Evolutionary conservation across 2,797 vertebrate genomes (phyloP), one percentile per base, ranked within the genome.

Genomic region (Enteromius anoplus): DNA sequence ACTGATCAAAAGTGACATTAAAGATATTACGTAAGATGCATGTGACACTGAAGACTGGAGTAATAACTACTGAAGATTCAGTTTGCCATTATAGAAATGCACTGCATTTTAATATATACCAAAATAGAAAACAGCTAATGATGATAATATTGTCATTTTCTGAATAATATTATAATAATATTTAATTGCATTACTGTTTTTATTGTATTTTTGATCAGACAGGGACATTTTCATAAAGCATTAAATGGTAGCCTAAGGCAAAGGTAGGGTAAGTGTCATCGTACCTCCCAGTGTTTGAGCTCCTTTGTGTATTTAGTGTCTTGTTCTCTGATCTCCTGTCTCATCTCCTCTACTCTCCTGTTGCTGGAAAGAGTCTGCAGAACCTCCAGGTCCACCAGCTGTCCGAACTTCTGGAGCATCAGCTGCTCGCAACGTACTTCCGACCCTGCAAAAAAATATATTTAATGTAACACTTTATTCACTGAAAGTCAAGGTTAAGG

Each of bases 361-460:
- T 94, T 97, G 62, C 95, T 93, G 0, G 95, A 94, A 80, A 95
- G 87, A 0, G 91, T 97, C 90, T 96, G 96, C 84, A 99, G 91
- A 40, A 93, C 94, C 87, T 97, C 95, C 87, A 99, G 91, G 82
- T 98, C 92, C 90, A 98, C 95, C 85, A 95, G 75, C 19, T 90
- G 92, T 66, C 97, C 97, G 84, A 96, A 99, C 92, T 96, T 98
- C 89, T 86, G 91, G 91, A 96, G 90, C 96, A 98, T 97, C 82
- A 95, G 77, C 34, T 95, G 34, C 5, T 88, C 79, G 82, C 96
- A 97, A 5, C 88, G 92, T 77, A 93, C 86, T 82, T 97, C 92
- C 89, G 97, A 90, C 78, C 45, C 97, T 95, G 71, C 66, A 84
- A 17, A 69, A 45, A 11, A 78, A 84, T 78, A 77, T 12, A 53